A percentile compares a stretch with the other conserved stretches of the same genome.
phyloP scores from a whole-genome alignment of 2,888 invertebrate species.

The Pinctada fucata region DNA sequence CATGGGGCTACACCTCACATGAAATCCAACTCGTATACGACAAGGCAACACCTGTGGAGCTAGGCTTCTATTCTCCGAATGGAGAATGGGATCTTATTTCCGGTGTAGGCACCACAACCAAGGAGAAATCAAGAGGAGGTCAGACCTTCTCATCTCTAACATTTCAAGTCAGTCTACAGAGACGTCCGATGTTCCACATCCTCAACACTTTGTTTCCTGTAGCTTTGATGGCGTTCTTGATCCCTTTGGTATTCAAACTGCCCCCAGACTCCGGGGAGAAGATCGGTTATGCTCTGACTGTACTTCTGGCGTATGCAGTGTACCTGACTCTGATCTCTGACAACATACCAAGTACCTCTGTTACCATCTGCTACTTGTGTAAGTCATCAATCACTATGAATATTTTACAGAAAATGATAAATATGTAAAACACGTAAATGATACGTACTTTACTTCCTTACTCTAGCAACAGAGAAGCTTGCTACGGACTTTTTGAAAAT shows the following conservation, averaged over 20 bases:
- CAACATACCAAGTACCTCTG: constrained; percentile 49
- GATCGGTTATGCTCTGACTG: constrained; percentile 44
- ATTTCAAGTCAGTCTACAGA: constrained; percentile 39
- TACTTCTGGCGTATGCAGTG: constrained; percentile 48
- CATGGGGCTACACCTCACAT: constrained; percentile 45
- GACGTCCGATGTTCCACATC: constrained; percentile 48
- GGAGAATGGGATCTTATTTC: constrained; percentile 27
- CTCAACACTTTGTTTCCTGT: constrained; percentile 53
- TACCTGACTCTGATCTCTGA: constrained; percentile 48
- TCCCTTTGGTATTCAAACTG: constrained; percentile 51
- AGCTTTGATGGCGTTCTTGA: constrained; percentile 47
- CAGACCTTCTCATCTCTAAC: constrained; percentile 37
- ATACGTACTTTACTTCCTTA: no score
- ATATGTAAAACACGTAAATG: no score
- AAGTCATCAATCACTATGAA: no score
- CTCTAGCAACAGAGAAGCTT: no score
- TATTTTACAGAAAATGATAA: no score
- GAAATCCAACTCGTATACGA: constrained; percentile 37
- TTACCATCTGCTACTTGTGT: constrained; percentile 47
- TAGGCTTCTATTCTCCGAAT: constrained; percentile 10
- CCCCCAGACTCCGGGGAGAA: constrained; percentile 52
- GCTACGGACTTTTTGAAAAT: no score
- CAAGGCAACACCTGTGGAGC: not conserved
- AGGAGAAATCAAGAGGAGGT: constrained; percentile 11
- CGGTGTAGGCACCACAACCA: not conserved